A percentile compares a stretch with the other conserved stretches of the same genome.
These are phyloP conservation scores for Mythimna albipuncta DNA, from an alignment of 2,888 invertebrate species.

Conservation along the genomic window DNA sequence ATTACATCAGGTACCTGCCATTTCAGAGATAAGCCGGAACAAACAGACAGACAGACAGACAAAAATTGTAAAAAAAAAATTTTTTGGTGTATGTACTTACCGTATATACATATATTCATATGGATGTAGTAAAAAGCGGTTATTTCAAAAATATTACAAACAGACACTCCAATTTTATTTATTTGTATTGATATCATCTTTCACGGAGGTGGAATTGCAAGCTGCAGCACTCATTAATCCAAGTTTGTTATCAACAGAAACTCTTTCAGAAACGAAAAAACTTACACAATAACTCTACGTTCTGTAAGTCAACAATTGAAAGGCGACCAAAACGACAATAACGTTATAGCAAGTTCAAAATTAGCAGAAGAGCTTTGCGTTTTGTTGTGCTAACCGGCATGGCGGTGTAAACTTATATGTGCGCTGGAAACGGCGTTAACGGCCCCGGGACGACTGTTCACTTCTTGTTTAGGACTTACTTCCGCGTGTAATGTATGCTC, in stretches of 20 bases:
- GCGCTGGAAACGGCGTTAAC: conserved; percentile 65
- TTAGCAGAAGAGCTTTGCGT: conserved; percentile 61
- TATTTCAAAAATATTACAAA: too few relatives aligned
- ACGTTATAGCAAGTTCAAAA: conserved; percentile 53
- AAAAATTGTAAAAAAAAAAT: too few relatives aligned
- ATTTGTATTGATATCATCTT: too few relatives aligned
- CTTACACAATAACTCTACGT: conserved; percentile 7
- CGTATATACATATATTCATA: too few relatives aligned
- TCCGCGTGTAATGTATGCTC: conserved; percentile 58
- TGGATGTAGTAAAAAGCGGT: too few relatives aligned
- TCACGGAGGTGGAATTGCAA: not conserved
- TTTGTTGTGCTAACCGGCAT: conserved; percentile 53
- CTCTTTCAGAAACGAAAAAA: not conserved
- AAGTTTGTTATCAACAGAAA: not conserved
- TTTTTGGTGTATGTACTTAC: too few relatives aligned
- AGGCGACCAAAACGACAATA: conserved; percentile 42
- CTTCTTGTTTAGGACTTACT: conserved; percentile 56
- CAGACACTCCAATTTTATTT: too few relatives aligned
- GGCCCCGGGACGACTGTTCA: conserved; percentile 56
- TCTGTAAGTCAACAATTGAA: conserved; percentile 18
- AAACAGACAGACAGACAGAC: too few relatives aligned
- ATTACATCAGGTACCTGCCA: too few relatives aligned
- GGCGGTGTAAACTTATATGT: conserved; percentile 60
- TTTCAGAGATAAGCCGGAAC: too few relatives aligned
- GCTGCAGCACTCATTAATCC: not conserved